These are phyloP conservation scores for Lycocorax pyrrhopterus DNA, from an alignment of 2,113 vertebrate genomes.

Conservation along the genomic window DNA sequence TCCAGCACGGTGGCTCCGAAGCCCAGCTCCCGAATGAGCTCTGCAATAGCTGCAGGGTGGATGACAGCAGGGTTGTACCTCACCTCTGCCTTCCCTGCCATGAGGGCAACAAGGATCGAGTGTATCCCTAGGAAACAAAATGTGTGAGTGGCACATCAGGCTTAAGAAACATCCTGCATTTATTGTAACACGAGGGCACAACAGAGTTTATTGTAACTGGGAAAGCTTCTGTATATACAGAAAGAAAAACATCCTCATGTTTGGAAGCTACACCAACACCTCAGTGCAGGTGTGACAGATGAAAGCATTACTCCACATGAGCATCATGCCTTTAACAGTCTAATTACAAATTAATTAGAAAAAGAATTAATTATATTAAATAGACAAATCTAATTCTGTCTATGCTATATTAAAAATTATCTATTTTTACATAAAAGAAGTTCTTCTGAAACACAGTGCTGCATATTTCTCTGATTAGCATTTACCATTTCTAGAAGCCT, in stretches of 20 bases:
- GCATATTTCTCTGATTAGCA: neutral
- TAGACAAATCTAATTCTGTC: too few species aligned
- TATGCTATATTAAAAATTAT: neutral
- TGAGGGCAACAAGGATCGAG: constrained; percentile 91
- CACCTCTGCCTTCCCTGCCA: constrained; percentile 98
- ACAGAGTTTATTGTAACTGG: accelerated
- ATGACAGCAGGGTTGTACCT: constrained; percentile 84
- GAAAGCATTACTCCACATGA: neutral
- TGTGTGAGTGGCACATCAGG: accelerated
- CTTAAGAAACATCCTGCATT: neutral
- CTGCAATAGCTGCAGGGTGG: constrained; percentile 82
- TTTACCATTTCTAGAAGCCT: neutral
- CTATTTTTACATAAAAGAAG: neutral
- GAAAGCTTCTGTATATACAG: accelerated
- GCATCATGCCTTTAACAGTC: neutral
- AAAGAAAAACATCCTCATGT: accelerated
- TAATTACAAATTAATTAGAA: neutral
- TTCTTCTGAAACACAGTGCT: neutral
- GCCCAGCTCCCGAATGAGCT: constrained; percentile 89
- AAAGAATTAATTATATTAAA: too few species aligned
- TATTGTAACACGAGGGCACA: accelerated
- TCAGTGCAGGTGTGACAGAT: neutral
- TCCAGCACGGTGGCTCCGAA: constrained; percentile 91
- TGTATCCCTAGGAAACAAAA: constrained; percentile 78
- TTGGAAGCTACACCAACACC: neutral